Evolutionary conservation across 1,140 invertebrate genomes (phyloP).

Genomic region (Zaprionus taronus): DNA sequence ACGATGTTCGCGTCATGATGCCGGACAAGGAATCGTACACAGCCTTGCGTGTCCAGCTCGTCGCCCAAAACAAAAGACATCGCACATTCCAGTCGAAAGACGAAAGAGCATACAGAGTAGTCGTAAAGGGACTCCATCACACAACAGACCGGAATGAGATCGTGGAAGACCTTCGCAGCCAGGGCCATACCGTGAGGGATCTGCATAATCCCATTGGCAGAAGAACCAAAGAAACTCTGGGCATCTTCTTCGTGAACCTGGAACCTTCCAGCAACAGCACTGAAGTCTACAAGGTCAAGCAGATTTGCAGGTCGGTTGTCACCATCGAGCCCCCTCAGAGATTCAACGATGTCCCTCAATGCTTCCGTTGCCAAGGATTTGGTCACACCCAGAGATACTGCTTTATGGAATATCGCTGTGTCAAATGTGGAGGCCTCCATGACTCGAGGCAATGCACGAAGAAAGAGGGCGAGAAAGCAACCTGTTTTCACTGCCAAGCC

Average conservation of each 20-base stretch:
- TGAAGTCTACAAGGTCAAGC: background rate
- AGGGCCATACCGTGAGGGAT: background rate
- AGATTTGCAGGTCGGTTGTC: background rate
- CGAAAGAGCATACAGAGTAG: background rate
- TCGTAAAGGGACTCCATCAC: background rate
- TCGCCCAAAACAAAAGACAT: background rate
- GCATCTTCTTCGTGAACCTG: background rate
- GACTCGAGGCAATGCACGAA: too few relatives aligned
- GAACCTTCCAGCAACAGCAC: slow-evolving; percentile 19
- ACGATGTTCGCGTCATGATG: background rate
- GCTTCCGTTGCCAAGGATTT: slow-evolving; percentile 10
- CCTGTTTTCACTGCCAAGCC: too few relatives aligned
- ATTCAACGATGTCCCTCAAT: background rate
- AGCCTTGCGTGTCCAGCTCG: background rate
- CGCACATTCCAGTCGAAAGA: background rate
- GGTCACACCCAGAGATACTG: slow-evolving; percentile 11
- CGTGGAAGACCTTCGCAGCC: background rate
- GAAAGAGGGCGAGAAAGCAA: too few relatives aligned
- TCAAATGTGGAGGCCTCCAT: too few relatives aligned
- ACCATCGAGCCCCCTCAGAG: slow-evolving; percentile 4
- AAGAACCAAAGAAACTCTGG: background rate
- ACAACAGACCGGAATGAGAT: background rate
- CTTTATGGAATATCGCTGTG: too few relatives aligned
- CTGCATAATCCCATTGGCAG: background rate
- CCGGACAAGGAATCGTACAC: background rate